A percentile compares a stretch with the other conserved stretches of the same genome.
Evolutionary conservation across 2,113 vertebrate species (phyloP).

Genomic region (Galeopterus variegatus): DNA sequence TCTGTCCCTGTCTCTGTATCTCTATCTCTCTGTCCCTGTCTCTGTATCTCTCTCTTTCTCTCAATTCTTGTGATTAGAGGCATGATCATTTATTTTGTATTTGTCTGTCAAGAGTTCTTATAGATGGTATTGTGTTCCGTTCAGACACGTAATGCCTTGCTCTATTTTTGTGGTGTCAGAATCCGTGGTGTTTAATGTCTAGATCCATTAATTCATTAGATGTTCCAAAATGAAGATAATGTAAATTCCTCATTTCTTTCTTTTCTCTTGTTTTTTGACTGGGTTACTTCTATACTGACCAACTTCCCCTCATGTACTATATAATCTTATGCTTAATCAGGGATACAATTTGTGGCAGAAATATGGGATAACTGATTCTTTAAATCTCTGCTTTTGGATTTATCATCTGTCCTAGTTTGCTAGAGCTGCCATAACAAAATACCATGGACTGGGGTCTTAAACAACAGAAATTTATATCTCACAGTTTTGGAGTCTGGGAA

Average conservation of each 20-base stretch:
- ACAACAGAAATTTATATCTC: too few species aligned
- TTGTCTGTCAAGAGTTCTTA: too few species aligned
- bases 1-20: background rate
- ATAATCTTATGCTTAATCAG: background rate
- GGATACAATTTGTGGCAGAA: background rate
- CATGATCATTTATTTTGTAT: background rate
- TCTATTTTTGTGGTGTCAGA: background rate
- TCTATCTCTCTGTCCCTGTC: background rate
- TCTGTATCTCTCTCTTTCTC: background rate
- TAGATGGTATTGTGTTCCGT: background rate
- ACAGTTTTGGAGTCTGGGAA: too few species aligned
- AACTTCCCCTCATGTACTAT: background rate
- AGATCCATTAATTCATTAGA: background rate
- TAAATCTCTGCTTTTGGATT: too few species aligned
- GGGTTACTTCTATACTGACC: background rate
- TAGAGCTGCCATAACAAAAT: too few species aligned
- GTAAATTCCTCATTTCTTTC: background rate
- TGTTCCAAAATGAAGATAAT: background rate
- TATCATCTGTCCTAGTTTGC: too few species aligned
- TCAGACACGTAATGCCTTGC: background rate
- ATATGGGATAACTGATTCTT: background rate
- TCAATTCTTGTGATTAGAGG: background rate
- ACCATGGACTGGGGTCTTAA: too few species aligned
- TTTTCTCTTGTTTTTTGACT: background rate
- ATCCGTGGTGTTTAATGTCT: background rate